These are phyloP conservation scores for Theocolax elegans DNA, from an alignment of 1,140 invertebrate genomes.

Conservation along the genomic window DNA sequence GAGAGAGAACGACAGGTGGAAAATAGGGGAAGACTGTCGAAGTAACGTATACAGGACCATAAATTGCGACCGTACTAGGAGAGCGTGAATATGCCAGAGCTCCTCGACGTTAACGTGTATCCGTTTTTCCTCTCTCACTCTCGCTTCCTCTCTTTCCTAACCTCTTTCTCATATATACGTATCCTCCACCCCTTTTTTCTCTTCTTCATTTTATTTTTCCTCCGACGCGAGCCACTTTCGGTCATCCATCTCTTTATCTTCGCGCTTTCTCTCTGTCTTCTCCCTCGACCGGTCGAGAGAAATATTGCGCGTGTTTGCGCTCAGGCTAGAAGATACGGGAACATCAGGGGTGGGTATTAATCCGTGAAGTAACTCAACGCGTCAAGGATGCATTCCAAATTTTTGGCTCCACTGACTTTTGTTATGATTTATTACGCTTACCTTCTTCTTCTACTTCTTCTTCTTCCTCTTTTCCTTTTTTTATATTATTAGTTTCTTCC, in stretches of 20 bases:
- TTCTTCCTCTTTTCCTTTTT: too few relatives aligned
- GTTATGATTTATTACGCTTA: too few relatives aligned
- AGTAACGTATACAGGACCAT: constrained; percentile 12
- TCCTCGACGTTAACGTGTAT: neutral
- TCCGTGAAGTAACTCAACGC: too few relatives aligned
- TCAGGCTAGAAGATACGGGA: too few relatives aligned
- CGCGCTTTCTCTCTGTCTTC: neutral
- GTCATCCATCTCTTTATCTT: constrained; percentile 25
- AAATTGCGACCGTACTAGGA: constrained; percentile 17
- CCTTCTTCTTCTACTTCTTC: too few relatives aligned
- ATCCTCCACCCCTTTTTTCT: too few relatives aligned
- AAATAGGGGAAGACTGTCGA: neutral
- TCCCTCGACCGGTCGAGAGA: neutral
- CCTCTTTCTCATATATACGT: neutral
- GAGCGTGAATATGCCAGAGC: neutral
- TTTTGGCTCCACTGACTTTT: too few relatives aligned
- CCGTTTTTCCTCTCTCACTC: neutral
- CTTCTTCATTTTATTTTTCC: neutral
- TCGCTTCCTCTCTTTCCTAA: neutral
- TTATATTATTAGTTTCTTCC: too few relatives aligned
- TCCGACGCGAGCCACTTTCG: neutral
- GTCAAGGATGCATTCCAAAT: too few relatives aligned
- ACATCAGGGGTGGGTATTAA: too few relatives aligned
- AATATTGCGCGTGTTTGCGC: too few relatives aligned
- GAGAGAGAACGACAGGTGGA: constrained; percentile 12